These are phyloP conservation scores for Spinus pinus DNA, from an alignment of 2,797 vertebrate species.

Conservation along the genomic window DNA sequence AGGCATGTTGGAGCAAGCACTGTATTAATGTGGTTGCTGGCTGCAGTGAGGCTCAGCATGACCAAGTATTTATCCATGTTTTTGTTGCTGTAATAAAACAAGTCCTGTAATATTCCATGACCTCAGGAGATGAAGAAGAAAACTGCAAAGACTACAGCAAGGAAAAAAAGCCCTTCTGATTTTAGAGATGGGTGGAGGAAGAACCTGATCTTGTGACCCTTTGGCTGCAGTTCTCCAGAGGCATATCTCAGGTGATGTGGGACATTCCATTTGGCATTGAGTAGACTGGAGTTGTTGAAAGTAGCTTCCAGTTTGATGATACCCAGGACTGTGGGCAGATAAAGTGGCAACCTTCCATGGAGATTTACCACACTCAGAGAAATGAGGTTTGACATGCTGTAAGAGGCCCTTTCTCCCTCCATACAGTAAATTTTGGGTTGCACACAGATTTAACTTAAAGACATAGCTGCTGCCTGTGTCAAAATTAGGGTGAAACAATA, in stretches of 20 bases:
- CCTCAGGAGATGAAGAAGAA: background rate
- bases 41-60: background rate
- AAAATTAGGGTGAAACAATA: background rate
- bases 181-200: background rate
- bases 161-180: background rate
- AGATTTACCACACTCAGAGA: background rate
- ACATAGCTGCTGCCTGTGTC: background rate
- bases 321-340: background rate
- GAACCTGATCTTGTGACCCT: background rate
- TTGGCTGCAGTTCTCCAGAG: background rate
- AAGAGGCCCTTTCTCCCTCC: background rate
- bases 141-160: background rate
- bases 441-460: background rate
- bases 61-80: background rate
- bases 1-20: background rate
- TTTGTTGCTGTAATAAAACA: background rate
- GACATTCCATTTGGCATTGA: background rate
- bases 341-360: background rate
- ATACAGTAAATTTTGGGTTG: background rate
- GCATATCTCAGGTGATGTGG: background rate
- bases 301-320: background rate
- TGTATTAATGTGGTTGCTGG: background rate
- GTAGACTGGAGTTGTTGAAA: background rate
- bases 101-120: background rate
- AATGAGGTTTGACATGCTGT: rapidly evolving